Evolutionary conservation across 2,113 vertebrate species (phyloP).

Genomic region (Brevimyrus niger): DNA sequence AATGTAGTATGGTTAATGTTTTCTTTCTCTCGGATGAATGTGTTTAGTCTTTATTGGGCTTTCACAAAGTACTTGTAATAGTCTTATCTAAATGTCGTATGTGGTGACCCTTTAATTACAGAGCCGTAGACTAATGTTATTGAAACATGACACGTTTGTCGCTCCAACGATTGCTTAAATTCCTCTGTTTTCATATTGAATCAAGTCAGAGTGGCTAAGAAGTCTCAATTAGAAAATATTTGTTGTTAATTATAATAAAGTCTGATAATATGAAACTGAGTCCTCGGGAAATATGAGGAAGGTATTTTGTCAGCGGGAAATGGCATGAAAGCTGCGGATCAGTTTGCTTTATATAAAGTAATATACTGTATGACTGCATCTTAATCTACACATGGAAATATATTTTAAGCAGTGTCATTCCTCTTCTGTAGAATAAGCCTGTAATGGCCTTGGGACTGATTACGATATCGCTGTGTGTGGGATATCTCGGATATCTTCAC

Average conservation of each 20-base stretch:
- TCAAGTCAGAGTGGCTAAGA: not conserved
- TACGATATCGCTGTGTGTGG: conserved; percentile 75
- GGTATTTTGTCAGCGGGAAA: not conserved
- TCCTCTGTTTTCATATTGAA: not conserved
- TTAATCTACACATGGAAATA: not conserved
- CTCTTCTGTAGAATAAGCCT: conserved; percentile 76
- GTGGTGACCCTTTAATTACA: not conserved
- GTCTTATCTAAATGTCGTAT: not conserved
- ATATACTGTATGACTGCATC: not conserved
- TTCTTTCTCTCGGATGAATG: not conserved
- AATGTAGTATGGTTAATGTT: not conserved
- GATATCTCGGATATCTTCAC: conserved; percentile 87
- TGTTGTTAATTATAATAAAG: not conserved
- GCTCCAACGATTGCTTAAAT: not conserved
- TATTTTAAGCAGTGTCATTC: not conserved
- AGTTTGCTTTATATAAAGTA: not conserved
- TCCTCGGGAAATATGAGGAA: not conserved
- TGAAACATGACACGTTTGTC: not conserved
- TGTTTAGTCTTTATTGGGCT: not conserved
- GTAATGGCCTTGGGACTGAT: conserved; percentile 85
- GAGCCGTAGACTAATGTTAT: not conserved
- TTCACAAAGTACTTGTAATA: not conserved
- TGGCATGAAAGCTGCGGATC: not conserved
- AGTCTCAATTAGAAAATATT: not conserved
- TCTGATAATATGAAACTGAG: not conserved